These are phyloP conservation scores for Anoplophora glabripennis DNA, from an alignment of 1,140 invertebrate genomes.

Conservation along the genomic window DNA sequence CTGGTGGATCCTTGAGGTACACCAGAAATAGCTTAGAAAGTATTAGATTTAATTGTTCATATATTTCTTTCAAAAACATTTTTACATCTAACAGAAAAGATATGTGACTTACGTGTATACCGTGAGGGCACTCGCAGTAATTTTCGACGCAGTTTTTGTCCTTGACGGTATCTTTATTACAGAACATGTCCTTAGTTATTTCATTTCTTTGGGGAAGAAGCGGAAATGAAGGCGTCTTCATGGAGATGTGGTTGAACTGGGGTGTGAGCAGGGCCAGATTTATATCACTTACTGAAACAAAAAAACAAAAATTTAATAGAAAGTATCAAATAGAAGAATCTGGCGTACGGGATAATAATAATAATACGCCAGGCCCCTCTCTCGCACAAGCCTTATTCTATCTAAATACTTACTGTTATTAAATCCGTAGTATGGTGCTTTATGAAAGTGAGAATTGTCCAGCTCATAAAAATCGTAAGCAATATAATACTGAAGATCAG, in stretches of 20 bases:
- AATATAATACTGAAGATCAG: constrained; percentile 76
- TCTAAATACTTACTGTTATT: constrained; percentile 57
- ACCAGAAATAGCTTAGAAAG: too few species aligned
- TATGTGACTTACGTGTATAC: constrained; percentile 61
- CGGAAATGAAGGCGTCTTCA: constrained; percentile 72
- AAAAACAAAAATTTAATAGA: constrained; percentile 4
- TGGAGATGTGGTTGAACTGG: constrained; percentile 83
- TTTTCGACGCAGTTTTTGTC: constrained; percentile 58
- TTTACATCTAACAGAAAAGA: too few species aligned
- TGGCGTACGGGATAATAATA: too few species aligned
- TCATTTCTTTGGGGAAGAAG: constrained; percentile 67
- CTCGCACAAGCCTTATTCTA: too few species aligned
- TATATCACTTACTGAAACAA: constrained; percentile 51
- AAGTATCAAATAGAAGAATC: too few species aligned
- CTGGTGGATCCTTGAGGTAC: too few species aligned
- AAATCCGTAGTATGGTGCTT: constrained; percentile 67
- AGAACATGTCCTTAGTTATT: constrained; percentile 60
- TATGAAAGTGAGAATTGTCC: constrained; percentile 77
- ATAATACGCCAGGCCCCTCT: too few species aligned
- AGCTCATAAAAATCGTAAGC: constrained; percentile 84
- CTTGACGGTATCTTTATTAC: constrained; percentile 60
- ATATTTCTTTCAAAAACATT: neutral
- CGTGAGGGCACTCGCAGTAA: constrained; percentile 81
- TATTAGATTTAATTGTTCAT: too few species aligned
- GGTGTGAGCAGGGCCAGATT: constrained; percentile 63